Evolutionary conservation across 92 coral and sea anemone species (phyloP), one percentile per base, ranked within the genome.

Genomic region (Hydrozoanthus gracilis): DNA sequence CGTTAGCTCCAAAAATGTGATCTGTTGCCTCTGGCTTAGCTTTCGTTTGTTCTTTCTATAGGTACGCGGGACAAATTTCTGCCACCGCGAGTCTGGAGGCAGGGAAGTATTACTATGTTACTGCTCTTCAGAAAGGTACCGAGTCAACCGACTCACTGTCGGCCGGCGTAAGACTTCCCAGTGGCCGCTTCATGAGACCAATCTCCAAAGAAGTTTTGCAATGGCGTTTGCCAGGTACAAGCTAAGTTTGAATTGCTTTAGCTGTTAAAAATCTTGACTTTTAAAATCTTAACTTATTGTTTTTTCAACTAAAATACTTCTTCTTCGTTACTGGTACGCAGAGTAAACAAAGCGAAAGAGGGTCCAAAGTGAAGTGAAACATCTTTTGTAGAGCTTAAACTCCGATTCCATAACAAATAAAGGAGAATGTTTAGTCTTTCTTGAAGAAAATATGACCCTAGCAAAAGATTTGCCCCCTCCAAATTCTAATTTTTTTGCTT

Each of bases 171-270:
- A 90, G 98, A 82, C 90, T 97, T 88, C 99, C 99, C 90, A 97
- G 99, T 87, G 98, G 99, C 86, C 96, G 99, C 78, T 97, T 93
- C 92, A 97, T 97, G 95, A 95, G 99, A 62, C 99, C 99, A 15
- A 86, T 97, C 56, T 91, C 99, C 35, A 97, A 97, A 86, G 99
- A 97, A 80, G 94, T 91, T 13, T 89, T 97, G 8, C 99, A 97
- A 68, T 97, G 99, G 99, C 90, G 99, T 76, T 87, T 95, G 78
- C 98, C 95, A 55, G 99, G 99, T 96, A 76, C 16, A 86, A 16
- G 45, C 79, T 7, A n/a, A 15, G 39, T 27, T 2, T 27, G 39
- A 2, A 0, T 27, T 27, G 39, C 39, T 2, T 27, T 27, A 27
- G 39, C 39, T 27, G 39, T 27, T 27, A 2, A 27, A 18, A 20